A percentile compares a stretch with the other conserved stretches of the same genome.
phyloP scores from a whole-genome alignment of 2,113 vertebrate species.

The Formicarius rufipectus region DNA sequence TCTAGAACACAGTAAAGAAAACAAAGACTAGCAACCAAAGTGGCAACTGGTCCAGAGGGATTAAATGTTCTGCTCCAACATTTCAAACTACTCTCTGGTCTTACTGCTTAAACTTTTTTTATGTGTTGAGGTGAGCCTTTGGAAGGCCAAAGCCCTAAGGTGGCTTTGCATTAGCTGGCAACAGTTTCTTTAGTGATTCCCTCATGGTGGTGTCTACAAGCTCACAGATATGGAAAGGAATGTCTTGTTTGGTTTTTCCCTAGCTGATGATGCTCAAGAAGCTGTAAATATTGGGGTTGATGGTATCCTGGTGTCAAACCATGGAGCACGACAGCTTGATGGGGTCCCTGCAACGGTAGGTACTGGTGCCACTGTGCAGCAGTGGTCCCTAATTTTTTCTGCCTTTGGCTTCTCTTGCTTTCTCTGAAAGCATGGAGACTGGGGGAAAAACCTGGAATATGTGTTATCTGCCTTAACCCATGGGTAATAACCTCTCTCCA shows the following conservation, averaged over 20 bases:
- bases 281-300: slow-evolving; percentile 86
- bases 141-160: background rate
- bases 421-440: background rate
- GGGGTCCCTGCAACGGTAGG: slow-evolving; percentile 89
- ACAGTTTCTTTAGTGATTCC: background rate
- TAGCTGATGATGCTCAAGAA: slow-evolving; percentile 85
- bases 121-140: background rate
- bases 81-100: background rate
- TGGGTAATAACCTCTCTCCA: background rate
- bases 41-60: background rate
- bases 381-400: background rate
- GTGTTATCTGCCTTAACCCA: background rate
- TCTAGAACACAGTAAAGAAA: background rate
- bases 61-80: background rate
- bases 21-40: background rate
- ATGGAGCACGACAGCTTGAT: slow-evolving; percentile 86
- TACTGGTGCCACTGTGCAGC: background rate
- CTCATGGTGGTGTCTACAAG: background rate
- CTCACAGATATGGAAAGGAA: background rate
- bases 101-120: background rate
- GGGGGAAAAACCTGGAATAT: background rate
- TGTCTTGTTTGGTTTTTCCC: background rate
- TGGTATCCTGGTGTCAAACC: slow-evolving; percentile 95
- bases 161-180: background rate
- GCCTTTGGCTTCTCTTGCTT: background rate